Conservation (phyloP, 2,888 invertebrate species). For the Drosophila mimetica region DNA sequence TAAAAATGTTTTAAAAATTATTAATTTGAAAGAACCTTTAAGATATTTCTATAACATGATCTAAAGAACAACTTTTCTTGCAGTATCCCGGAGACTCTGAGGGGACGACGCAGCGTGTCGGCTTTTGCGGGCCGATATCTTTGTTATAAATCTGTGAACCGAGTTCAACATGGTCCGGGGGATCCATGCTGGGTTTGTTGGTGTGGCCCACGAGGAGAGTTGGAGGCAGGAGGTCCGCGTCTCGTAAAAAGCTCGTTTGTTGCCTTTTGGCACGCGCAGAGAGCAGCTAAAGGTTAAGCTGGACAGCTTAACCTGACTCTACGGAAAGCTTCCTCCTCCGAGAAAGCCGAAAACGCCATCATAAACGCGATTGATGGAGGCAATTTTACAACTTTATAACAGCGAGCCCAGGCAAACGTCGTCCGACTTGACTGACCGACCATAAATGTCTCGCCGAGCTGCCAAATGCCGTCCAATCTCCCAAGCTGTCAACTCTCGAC, state of each 20-base stretch:
- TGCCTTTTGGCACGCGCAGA: slow-evolving; percentile 79
- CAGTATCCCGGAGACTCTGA: slow-evolving; percentile 11
- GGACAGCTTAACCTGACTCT: slow-evolving; percentile 65
- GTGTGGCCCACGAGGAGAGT: slow-evolving; percentile 44
- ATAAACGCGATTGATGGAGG: slow-evolving; percentile 64
- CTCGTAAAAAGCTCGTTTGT: slow-evolving; percentile 79
- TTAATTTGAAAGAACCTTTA: background rate
- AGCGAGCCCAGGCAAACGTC: slow-evolving; percentile 10
- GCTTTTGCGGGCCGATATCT: slow-evolving; percentile 77
- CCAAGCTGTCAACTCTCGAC: slow-evolving; percentile 47
- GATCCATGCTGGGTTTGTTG: slow-evolving; percentile 74
- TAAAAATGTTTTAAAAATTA: background rate
- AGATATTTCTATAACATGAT: background rate
- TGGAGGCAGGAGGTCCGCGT: slow-evolving; percentile 54
- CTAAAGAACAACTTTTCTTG: background rate
- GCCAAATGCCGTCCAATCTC: slow-evolving; percentile 55
- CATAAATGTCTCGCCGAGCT: slow-evolving; percentile 61
- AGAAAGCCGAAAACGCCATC: slow-evolving; percentile 43
- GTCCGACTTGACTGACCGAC: slow-evolving; percentile 36
- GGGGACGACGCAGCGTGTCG: slow-evolving; percentile 72
- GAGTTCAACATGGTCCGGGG: slow-evolving; percentile 70
- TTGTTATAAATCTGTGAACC: slow-evolving; percentile 82
- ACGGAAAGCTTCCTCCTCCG: slow-evolving; percentile 35
- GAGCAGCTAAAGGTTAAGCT: slow-evolving; percentile 70
- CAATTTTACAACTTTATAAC: slow-evolving; percentile 62